phyloP scores from a whole-genome alignment of 2,888 invertebrate genomes.

The Bellardia pandia region DNA sequence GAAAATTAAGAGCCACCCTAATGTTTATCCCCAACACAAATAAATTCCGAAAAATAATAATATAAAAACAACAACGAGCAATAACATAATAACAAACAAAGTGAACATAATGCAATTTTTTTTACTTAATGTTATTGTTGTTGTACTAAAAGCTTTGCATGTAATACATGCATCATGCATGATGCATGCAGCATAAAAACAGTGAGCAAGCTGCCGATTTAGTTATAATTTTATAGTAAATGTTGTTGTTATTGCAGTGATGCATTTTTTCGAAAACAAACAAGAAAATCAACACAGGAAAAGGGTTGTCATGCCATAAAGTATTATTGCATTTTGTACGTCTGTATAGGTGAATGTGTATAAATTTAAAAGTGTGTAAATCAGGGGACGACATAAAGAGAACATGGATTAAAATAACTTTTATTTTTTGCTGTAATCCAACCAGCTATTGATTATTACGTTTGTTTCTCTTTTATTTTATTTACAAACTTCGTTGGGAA shows the following conservation, averaged over 20 bases:
- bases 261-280: slow-evolving; percentile 64
- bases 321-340: slow-evolving; percentile 61
- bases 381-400: too few species aligned
- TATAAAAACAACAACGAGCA: slow-evolving; percentile 14
- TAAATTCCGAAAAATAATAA: background rate
- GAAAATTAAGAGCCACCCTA: too few species aligned
- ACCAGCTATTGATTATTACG: too few species aligned
- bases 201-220: slow-evolving; percentile 57
- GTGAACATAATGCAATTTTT: slow-evolving; percentile 52
- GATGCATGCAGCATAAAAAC: slow-evolving; percentile 51
- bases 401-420: too few species aligned
- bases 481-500: too few species aligned
- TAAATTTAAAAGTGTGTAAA: slow-evolving; percentile 17
- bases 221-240: background rate
- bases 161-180: slow-evolving; percentile 39
- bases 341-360: background rate
- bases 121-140: slow-evolving; percentile 6
- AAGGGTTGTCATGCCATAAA: slow-evolving; percentile 71
- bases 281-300: slow-evolving; percentile 63
- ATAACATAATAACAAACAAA: slow-evolving; percentile 39
- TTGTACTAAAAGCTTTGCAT: slow-evolving; percentile 41
- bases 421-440: too few species aligned
- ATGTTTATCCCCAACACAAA: slow-evolving; percentile 14
- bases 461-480: too few species aligned
- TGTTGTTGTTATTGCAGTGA: slow-evolving; percentile 42